A percentile compares a stretch with the other conserved stretches of the same genome.
Evolutionary conservation across 2,797 vertebrate species (phyloP).

Genomic region (Clarias pachynema): DNA sequence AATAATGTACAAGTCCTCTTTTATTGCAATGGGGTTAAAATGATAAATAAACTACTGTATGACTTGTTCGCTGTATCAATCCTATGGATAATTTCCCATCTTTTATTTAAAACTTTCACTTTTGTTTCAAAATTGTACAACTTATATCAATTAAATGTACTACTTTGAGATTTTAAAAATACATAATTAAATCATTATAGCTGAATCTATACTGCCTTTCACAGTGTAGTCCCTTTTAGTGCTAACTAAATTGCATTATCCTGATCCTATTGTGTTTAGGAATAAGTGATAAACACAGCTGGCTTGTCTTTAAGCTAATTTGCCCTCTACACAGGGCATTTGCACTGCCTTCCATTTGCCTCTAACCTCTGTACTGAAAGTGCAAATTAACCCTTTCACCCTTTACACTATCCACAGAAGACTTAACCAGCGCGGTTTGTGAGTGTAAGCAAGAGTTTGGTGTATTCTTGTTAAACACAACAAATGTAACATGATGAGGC

Average conservation of each 20-base stretch:
- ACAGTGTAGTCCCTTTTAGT: not conserved
- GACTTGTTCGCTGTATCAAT: not conserved
- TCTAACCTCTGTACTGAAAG: constrained; percentile 40
- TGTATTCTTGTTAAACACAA: not conserved
- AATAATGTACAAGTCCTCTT: not conserved
- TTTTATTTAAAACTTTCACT: not conserved
- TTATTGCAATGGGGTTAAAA: not conserved
- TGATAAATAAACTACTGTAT: not conserved
- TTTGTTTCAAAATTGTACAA: not conserved
- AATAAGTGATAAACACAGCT: constrained; percentile 81
- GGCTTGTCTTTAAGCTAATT: constrained; percentile 61
- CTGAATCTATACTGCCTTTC: not conserved
- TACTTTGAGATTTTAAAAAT: not conserved
- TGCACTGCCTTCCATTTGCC: not conserved
- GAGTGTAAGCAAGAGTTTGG: not conserved
- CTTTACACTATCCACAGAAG: constrained; percentile 17
- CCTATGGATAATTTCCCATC: not conserved
- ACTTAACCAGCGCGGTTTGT: constrained; percentile 9
- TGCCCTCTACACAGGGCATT: constrained; percentile 47
- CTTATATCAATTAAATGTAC: not conserved
- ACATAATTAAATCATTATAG: not conserved
- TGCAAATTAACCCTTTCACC: constrained; percentile 20
- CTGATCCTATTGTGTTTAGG: constrained; percentile 64
- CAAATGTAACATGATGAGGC: not conserved
- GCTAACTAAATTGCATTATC: constrained; percentile 13